Percentiles rank a stretch among this genome's conserved stretches.
Evolutionary conservation across 2,888 invertebrate species (phyloP).

Genomic region (Clitarchus hookeri): DNA sequence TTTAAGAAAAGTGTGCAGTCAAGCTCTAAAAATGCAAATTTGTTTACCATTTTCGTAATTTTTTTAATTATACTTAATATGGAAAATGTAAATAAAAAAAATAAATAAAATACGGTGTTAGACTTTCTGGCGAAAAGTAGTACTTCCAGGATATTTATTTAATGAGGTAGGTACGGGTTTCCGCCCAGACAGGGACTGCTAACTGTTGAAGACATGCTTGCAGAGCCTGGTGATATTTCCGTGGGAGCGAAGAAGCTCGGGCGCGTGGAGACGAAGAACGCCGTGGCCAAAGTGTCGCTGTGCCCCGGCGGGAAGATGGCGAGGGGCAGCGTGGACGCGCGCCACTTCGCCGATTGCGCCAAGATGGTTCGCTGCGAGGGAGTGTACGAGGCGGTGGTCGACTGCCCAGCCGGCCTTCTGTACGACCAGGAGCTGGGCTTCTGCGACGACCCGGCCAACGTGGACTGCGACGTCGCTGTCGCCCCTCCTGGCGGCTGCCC

Average conservation of each 20-base stretch:
- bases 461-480: not conserved
- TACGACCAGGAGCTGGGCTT: not conserved
- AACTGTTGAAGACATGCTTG: not conserved
- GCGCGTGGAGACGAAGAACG: not conserved
- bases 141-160: too few species aligned
- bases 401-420: not conserved
- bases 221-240: not conserved
- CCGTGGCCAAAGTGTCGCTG: not conserved
- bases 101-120: too few species aligned
- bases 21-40: too few species aligned
- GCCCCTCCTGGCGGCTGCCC: not conserved
- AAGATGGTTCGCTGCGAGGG: not conserved
- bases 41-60: too few species aligned
- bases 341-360: not conserved
- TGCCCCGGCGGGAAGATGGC: not conserved
- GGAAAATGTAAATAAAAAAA: too few species aligned
- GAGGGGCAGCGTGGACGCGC: not conserved
- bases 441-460: not conserved
- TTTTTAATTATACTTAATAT: too few species aligned
- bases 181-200: too few species aligned
- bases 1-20: too few species aligned
- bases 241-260: not conserved
- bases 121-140: too few species aligned
- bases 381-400: not conserved
- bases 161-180: not conserved